Evolutionary conservation across 2,797 vertebrate genomes (phyloP), one percentile per base, ranked within the genome.

Genomic region (Pempheris klunzingeri): DNA sequence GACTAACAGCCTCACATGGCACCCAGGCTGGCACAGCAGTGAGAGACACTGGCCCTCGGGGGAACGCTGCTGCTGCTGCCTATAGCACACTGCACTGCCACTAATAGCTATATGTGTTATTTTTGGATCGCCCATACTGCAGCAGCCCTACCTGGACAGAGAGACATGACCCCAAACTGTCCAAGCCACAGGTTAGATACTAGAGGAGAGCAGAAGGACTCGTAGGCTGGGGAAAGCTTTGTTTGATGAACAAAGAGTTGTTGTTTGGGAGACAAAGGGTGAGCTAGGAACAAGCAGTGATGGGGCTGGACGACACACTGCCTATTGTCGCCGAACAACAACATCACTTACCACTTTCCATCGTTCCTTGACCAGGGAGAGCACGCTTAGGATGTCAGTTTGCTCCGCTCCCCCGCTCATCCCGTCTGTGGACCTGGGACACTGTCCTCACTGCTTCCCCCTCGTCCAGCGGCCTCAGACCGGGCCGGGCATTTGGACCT

Each of bases 391-490:
- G 92, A 99, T 97, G 94, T 99, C 98, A 47, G 96, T 94, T 88
- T 98, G 97, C 90, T 99, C 98, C 78, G 89, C 95, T 92, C 96
- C 97, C 87, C 96, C 96, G 74, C 97, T 99, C 98, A 99, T 99
- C 90, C 95, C 88, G 92, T 39, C 87, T 57, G 82, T 93, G 94
- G 92, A 90, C 87, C 91, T 63, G 88, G 90, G 81, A 80, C 68
- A 71, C 84, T 88, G 82, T 75, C 86, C 88, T 92, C 79, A 77
- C 89, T 86, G 87, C 82, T 90, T 90, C 83, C 80, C 83, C 84
- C 89, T 81, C 69, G 15, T 85, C 82, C 77, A 67, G 80, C 53
- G 22, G 74, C 65, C 72, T 90, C 76, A 92, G 54, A 85, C 83
- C 61, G 74, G 67, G 81, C 66, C 22, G 52, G 84, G 80, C 95